Conservation (phyloP, 1,140 invertebrate species). For the Camponotus pennsylvanicus region DNA sequence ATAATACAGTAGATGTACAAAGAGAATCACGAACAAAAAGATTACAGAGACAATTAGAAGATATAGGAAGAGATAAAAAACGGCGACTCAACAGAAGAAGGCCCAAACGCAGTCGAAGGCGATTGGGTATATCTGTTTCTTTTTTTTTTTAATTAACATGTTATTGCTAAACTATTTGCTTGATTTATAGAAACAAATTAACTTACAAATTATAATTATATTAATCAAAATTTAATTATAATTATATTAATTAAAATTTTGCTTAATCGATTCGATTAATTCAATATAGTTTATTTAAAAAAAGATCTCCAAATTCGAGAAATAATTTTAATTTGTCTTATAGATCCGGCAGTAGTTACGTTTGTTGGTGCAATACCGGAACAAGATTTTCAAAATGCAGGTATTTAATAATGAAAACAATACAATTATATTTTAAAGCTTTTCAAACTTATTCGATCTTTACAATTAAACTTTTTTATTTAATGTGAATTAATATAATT, state of each 20-base stretch:
- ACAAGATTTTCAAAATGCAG: constrained; percentile 80
- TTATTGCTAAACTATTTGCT: constrained; percentile 40
- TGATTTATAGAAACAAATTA: not conserved
- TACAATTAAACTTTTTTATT: not conserved
- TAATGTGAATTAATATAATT: not conserved
- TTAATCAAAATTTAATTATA: constrained; percentile 8
- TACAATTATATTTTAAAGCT: not conserved
- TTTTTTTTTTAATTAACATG: constrained; percentile 20
- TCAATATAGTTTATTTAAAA: not conserved
- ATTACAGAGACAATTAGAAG: constrained; percentile 71
- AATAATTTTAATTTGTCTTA: constrained; percentile 56
- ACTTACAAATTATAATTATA: constrained; percentile 2
- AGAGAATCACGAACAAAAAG: constrained; percentile 72
- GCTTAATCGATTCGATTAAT: not conserved
- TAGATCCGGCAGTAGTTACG: constrained; percentile 79
- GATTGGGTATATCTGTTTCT: constrained; percentile 82
- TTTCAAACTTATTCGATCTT: not conserved
- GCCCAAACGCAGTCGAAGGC: constrained; percentile 82
- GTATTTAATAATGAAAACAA: constrained; percentile 72
- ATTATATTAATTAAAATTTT: not conserved
- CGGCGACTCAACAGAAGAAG: constrained; percentile 75
- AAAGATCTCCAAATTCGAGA: not conserved
- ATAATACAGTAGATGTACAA: constrained; percentile 59
- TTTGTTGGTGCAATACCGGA: constrained; percentile 82
- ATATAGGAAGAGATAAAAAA: constrained; percentile 81